Base-by-base conservation (phyloP, 1,140 invertebrate species). In the Conus ventricosus region DNA sequence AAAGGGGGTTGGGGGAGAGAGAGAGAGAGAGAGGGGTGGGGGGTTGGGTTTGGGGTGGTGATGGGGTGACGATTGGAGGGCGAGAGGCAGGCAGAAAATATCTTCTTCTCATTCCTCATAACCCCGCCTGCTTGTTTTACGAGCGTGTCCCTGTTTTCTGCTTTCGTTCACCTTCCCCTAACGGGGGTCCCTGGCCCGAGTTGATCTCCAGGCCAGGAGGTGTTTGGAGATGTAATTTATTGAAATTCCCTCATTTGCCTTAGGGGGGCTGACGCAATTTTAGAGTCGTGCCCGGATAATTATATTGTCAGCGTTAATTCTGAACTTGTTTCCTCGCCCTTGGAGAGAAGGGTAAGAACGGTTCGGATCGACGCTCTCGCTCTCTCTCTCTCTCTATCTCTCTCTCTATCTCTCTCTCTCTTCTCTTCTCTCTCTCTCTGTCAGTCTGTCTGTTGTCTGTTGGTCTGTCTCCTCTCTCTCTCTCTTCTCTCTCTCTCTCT, bases 221-320 rank as follows among this genome's bases (percentile, higher is more conserved):
- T 53, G 80, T 55, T 54, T 81, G 39, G 51, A 25, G 27, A 63
- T 55, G 54, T 17, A 84, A 84, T 84, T 84, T 25, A 84, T 84
- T 63, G 82, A 84, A 84, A 63, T 84, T 84, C 57, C 23, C 82
- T 84, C 54, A 53, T 84, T 63, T 60, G 13, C 82, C 15, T 55
- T 0, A 23, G 25, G 5, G n/a, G 82, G 23, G 11, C 82, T 81
- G 39, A 51, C 81, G 54, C 57, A 60, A 84, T 60, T 60, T 60
- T 84, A 63, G 8, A 39, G 57, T 27, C 25, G 11, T 84, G 53
- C 55, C 55, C 53, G 25, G 82, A 67, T 84, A 84, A 84, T 84
- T 84, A 27, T 53, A 84, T 84, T 84, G 54, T 84, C 82, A 60
- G 82, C 3, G 55, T 60, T 60, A 84, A 84, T 84, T 84, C 57